Evolutionary conservation across 35 echinoderm and acorn worm species (phyloP), one percentile per base, ranked within the genome.

Genomic region (Hemicentrotus pulcherrimus): DNA sequence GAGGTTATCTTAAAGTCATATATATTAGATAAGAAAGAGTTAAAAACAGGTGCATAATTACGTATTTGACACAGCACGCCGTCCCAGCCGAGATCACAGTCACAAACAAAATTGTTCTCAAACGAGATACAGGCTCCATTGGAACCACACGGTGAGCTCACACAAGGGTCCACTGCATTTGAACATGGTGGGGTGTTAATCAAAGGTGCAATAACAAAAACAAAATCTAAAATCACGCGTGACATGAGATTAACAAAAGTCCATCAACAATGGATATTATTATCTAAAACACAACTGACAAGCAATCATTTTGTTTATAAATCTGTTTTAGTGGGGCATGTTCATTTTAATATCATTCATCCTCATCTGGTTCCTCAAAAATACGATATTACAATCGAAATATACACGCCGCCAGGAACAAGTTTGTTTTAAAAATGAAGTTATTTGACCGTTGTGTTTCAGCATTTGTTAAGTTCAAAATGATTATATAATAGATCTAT

Each of bases 81-180:
- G 94, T 96, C 95, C 97, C 95, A 99, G 31, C 98, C 98, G 47
- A 45, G 13, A 46, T 48, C 65, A 95, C 98, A 99, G 45, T 94
- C 86, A 52, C 98, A 99, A 71, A 92, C 94, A 61, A 92, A 99
- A 28, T 86, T 61, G 47, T 50, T 35, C 46, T 70, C 96, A 28
- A 95, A 92, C 6, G 86, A 45, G 31, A 65, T 96, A 89, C 98
- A 99, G 48, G 91, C 46, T 32, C 96, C 96, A 89, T 96, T 95
- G 33, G 89, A 32, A 52, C 86, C 94, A 86, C 98, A 99, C 24
- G 98, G 98, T 94, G 86, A 96, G 59, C 95, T 96, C 52, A 94
- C 12, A 94, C 98, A 99, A 32, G 98, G 95, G 92, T 99, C 94
- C 9, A 58, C 98, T 97, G 96, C 48, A 93, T 93, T 92, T 47